Evolutionary conservation across 2,797 vertebrate genomes (phyloP).

Genomic region (Falco novaeseelandiae): DNA sequence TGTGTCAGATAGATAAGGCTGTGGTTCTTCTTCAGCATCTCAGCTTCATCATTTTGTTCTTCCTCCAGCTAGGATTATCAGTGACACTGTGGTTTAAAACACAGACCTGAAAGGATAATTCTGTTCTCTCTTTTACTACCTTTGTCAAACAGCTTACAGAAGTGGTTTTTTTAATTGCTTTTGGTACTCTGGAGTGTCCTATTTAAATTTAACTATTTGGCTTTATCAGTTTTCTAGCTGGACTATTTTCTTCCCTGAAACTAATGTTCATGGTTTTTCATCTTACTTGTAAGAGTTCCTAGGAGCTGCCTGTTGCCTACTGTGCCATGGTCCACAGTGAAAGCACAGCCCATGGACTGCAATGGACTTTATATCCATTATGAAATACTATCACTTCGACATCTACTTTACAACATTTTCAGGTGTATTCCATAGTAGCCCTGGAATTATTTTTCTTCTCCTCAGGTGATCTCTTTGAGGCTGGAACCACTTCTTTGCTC

Average conservation of each 20-base stretch:
- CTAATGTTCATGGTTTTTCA: neutral
- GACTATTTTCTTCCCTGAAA: neutral
- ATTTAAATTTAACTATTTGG: neutral
- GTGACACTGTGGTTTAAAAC: neutral
- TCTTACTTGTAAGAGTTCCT: neutral
- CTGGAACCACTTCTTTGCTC: neutral
- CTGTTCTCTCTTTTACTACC: neutral
- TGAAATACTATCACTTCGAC: neutral
- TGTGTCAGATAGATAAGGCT: neutral
- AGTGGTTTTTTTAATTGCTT: neutral
- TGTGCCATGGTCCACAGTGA: neutral
- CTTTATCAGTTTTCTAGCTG: neutral
- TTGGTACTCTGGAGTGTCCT: neutral
- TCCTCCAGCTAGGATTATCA: neutral
- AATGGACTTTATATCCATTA: neutral
- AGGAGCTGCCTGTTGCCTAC: neutral
- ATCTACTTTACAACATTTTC: neutral
- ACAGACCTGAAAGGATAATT: neutral
- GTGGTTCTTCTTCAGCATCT: neutral
- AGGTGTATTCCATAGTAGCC: neutral
- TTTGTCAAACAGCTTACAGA: neutral
- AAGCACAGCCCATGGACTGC: neutral
- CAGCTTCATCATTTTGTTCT: neutral
- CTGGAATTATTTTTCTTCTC: neutral
- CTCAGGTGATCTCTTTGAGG: neutral